Evolutionary conservation across 1,140 invertebrate species (phyloP).

Genomic region (Mactra quadrangularis): DNA sequence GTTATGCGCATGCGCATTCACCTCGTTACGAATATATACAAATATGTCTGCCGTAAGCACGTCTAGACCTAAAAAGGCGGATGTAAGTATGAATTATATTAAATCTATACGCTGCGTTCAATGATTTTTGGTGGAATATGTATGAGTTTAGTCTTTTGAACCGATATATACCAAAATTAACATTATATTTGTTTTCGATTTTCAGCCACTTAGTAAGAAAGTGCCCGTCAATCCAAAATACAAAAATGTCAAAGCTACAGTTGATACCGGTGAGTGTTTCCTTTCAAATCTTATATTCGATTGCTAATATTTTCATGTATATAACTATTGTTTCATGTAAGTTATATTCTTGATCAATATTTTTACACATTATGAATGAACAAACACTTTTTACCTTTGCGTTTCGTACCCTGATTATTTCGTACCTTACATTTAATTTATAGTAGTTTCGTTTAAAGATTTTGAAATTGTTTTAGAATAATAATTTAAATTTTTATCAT

Average conservation of each 20-base stretch:
- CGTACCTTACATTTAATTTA: too few species aligned
- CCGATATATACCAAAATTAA: not conserved
- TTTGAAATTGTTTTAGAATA: too few species aligned
- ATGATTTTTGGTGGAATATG: not conserved
- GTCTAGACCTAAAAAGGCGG: slow-evolving; percentile 63
- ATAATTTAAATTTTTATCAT: too few species aligned
- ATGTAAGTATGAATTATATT: slow-evolving; percentile 60
- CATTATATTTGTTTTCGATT: slow-evolving; percentile 14
- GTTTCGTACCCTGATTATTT: too few species aligned
- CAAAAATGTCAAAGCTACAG: slow-evolving; percentile 80
- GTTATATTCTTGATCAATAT: too few species aligned
- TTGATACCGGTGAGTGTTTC: slow-evolving; percentile 81
- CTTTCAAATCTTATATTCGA: slow-evolving; percentile 63
- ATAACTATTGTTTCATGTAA: too few species aligned
- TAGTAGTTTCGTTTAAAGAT: too few species aligned
- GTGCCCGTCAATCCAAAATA: slow-evolving; percentile 83
- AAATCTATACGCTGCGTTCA: not conserved
- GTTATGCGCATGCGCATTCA: slow-evolving; percentile 62
- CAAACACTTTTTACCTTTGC: too few species aligned
- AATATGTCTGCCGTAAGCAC: slow-evolving; percentile 72
- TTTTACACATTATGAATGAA: too few species aligned
- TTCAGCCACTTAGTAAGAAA: slow-evolving; percentile 80
- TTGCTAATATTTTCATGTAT: slow-evolving; percentile 81
- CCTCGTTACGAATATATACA: slow-evolving; percentile 68
- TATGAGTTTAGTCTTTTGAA: not conserved